Base-by-base conservation (phyloP, 1,140 invertebrate genomes). In the Charaxes varanes region DNA sequence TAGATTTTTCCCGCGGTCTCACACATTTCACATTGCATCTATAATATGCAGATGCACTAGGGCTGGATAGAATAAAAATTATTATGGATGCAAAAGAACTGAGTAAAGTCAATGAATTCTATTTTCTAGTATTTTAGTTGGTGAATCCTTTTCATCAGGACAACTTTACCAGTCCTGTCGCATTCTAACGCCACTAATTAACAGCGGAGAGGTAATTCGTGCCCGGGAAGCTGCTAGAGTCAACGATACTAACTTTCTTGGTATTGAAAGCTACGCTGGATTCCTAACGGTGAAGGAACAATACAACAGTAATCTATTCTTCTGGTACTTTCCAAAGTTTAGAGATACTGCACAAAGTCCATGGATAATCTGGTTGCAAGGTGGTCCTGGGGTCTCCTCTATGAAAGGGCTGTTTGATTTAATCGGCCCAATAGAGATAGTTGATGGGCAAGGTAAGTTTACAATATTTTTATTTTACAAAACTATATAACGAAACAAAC, bases 301-400 rank as follows among this genome's bases (percentile, higher is more conserved):
- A 15, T 90, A 84, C 57, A 89, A 92, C 53, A 93, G 92, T 0
- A 94, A 95, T 66, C 84, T 94, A 58, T 95, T 94, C 77, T 95
- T 95, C 69, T 95, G 94, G 94, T 95, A 92, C 54, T 94, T 95
- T 57, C 93, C 92, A 2, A 88, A 91, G 0, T 68, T 85, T 24
- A n/a, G n/a, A n/a, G 48, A 65, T 16, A 66, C 56, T 4, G 41
- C 76, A 50, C 60, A 72, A 12, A 88, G 88, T 1, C 93, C 93
- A 1, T 87, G 95, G 38, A 78, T 95, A 10, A 62, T 96, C 2
- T 96, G 94, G 94, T 84, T 96, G 0, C 93, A 96, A 86, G 94
- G 92, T 31, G 87, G 73, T 2, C 91, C 91, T 2, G 91, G 92
- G 1, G 86, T 86, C 1, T 65, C 86, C 0, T 91, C 90, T 2